A percentile compares a stretch with the other conserved stretches of the same genome.
Conservation (phyloP, 2,888 invertebrate species). For the Pardosa pseudoannulata region DNA sequence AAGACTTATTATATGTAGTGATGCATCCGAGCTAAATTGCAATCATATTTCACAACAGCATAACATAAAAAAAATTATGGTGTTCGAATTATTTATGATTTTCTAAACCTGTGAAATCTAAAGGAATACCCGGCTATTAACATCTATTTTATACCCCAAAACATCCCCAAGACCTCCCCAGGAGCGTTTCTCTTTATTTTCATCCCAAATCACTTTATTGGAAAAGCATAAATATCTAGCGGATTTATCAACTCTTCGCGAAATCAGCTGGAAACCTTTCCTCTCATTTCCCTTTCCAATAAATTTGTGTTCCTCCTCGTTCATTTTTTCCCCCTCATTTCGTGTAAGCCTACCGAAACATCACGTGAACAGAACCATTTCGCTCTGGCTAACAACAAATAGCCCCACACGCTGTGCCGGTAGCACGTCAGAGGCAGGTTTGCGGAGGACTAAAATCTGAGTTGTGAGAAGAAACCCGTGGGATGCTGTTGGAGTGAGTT, state of each 20-base stretch:
- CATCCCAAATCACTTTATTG: neutral
- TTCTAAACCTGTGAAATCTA: too few relatives aligned
- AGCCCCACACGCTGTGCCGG: neutral
- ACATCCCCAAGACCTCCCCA: too few relatives aligned
- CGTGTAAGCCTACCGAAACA: neutral
- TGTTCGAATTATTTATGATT: too few relatives aligned
- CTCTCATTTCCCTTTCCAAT: neutral
- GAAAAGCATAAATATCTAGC: neutral
- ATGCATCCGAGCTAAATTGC: too few relatives aligned
- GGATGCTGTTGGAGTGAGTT: neutral
- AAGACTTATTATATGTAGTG: too few relatives aligned
- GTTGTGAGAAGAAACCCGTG: neutral
- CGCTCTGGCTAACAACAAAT: neutral
- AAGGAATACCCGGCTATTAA: too few relatives aligned
- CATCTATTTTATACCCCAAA: too few relatives aligned
- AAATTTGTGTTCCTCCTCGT: neutral
- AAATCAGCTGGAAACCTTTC: neutral
- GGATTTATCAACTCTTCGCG: neutral
- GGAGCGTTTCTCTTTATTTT: neutral
- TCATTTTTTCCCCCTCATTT: neutral
- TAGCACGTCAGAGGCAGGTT: neutral
- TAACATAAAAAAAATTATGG: too few relatives aligned
- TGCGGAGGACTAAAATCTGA: neutral
- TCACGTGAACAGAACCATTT: slow-evolving; percentile 7
- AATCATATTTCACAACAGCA: too few relatives aligned